Percentiles rank a stretch among this genome's conserved stretches.
Conservation (phyloP, 2,113 vertebrate species). For the Podocnemis expansa region DNA sequence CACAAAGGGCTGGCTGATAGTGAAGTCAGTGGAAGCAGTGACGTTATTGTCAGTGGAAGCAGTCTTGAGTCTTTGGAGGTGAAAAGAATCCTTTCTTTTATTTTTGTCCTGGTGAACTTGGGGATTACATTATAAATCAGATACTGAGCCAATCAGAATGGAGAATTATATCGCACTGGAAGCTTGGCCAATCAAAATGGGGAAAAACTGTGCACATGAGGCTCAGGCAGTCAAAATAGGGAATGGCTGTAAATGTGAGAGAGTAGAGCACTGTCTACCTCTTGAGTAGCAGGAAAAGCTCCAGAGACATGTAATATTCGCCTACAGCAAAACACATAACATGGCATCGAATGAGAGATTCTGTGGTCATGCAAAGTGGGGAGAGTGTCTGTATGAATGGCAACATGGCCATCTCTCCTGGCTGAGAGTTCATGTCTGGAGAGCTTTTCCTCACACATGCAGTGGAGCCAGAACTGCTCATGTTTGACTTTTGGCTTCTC, state of each 20-base stretch:
- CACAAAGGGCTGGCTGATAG: background rate
- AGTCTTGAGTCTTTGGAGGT: background rate
- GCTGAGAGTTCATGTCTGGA: background rate
- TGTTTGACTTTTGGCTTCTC: background rate
- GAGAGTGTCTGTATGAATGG: background rate
- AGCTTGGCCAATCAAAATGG: background rate
- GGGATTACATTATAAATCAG: background rate
- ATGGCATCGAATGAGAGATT: background rate
- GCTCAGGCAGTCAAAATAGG: background rate
- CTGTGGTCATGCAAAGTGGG: background rate
- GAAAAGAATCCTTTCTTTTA: background rate
- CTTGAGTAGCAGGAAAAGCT: rapidly evolving
- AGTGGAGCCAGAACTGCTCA: background rate
- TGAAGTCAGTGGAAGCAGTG: background rate
- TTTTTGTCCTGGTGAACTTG: background rate
- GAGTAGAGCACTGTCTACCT: background rate
- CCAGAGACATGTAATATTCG: background rate
- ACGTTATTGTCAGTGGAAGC: background rate
- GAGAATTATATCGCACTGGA: background rate
- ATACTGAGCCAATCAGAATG: constrained; percentile 14
- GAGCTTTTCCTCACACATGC: background rate
- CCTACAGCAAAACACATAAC: background rate
- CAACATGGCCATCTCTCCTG: rapidly evolving
- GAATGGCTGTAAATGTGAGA: background rate
- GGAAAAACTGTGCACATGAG: background rate